Conservation (phyloP, 2,113 vertebrate genomes). For the Theristicus caerulescens region DNA sequence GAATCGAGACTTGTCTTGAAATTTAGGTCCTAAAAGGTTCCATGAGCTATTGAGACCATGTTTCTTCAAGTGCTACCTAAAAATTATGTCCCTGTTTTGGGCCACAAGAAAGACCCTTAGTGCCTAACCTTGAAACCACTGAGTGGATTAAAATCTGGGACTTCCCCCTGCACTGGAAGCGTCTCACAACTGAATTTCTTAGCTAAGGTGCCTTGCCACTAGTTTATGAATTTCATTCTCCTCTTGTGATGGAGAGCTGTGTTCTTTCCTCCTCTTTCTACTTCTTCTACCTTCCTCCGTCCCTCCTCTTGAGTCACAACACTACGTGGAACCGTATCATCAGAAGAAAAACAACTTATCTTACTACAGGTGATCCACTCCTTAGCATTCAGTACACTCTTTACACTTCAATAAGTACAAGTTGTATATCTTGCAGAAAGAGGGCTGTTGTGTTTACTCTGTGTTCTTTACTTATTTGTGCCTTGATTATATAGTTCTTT, state of each 20-base stretch:
- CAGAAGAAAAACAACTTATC: background rate
- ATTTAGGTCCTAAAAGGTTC: background rate
- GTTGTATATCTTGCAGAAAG: background rate
- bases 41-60: background rate
- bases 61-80: background rate
- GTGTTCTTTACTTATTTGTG: slow-evolving; percentile 20
- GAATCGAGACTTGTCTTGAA: background rate
- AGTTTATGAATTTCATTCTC: background rate
- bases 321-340: background rate
- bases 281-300: background rate
- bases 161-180: background rate
- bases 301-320: background rate
- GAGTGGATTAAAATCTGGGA: background rate
- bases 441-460: slow-evolving; percentile 1
- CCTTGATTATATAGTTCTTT: slow-evolving; percentile 10
- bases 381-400: background rate
- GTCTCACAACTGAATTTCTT: background rate
- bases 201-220: background rate
- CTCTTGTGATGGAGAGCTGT: background rate
- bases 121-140: background rate
- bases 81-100: background rate
- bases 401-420: background rate
- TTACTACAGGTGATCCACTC: background rate
- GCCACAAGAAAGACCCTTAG: background rate
- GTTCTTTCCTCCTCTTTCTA: background rate